These are phyloP conservation scores for Notothenia rossii DNA, from an alignment of 2,113 vertebrate genomes.

Conservation along the genomic window DNA sequence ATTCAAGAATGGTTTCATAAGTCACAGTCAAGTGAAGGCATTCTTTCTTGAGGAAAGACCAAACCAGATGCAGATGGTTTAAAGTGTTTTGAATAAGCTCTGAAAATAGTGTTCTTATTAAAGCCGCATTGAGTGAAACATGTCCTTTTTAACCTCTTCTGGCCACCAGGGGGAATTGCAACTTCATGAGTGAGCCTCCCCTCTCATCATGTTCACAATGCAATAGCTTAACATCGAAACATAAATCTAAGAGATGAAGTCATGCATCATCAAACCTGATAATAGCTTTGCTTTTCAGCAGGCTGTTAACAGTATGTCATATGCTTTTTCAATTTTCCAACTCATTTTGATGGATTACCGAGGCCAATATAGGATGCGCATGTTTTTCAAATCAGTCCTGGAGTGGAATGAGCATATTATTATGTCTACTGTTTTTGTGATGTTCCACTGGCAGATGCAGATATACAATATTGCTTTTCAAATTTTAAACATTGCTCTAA, in stretches of 20 bases:
- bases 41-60: neutral
- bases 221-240: neutral
- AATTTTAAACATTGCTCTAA: too few species aligned
- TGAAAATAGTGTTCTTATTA: constrained; percentile 10
- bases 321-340: too few species aligned
- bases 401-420: too few species aligned
- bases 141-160: constrained; percentile 48
- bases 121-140: neutral
- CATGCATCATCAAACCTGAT: neutral
- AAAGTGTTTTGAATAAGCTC: neutral
- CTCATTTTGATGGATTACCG: too few species aligned
- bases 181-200: neutral
- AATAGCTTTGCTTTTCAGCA: neutral
- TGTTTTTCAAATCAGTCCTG: too few species aligned
- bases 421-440: too few species aligned
- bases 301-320: neutral
- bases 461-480: too few species aligned
- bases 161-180: constrained; percentile 12
- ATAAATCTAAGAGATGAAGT: constrained; percentile 7
- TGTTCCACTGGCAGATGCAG: too few species aligned
- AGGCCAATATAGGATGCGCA: too few species aligned
- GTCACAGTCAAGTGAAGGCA: neutral
- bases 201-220: neutral
- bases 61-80: neutral
- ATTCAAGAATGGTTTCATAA: neutral